These are phyloP conservation scores for Chlamydotis undulata DNA, from an alignment of 2,113 vertebrate species.

Conservation along the genomic window DNA sequence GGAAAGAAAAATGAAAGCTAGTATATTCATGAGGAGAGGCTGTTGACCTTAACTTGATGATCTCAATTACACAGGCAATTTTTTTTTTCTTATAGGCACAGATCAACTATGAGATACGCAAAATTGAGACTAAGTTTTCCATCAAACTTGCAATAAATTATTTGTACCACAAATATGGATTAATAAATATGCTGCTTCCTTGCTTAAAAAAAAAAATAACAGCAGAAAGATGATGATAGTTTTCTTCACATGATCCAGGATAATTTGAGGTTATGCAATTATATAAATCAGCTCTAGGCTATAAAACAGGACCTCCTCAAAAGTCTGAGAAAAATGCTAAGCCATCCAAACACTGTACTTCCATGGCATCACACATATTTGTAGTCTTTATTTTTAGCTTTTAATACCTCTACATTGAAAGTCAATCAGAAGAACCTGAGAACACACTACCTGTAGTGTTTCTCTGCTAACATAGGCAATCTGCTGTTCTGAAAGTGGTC, in stretches of 20 bases:
- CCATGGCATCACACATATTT: not conserved
- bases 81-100: not conserved
- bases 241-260: not conserved
- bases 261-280: not conserved
- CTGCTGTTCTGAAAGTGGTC: conserved; percentile 94
- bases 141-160: not conserved
- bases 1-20: not conserved
- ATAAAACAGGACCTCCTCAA: not conserved
- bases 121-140: not conserved
- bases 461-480: conserved; percentile 98
- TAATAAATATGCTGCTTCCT: not conserved
- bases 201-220: not conserved
- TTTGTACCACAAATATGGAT: not conserved
- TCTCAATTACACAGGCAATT: not conserved
- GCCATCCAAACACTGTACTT: not conserved
- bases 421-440: not conserved
- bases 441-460: conserved; percentile 90
- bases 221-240: not conserved
- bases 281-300: not conserved
- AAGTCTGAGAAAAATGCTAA: not conserved
- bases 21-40: not conserved
- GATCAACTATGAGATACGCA: not conserved
- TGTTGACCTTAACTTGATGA: not conserved
- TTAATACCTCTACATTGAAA: not conserved
- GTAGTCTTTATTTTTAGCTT: not conserved